A percentile compares a stretch with the other conserved stretches of the same genome.
Evolutionary conservation across 1,140 invertebrate species (phyloP).

Genomic region (Eriocheir sinensis): DNA sequence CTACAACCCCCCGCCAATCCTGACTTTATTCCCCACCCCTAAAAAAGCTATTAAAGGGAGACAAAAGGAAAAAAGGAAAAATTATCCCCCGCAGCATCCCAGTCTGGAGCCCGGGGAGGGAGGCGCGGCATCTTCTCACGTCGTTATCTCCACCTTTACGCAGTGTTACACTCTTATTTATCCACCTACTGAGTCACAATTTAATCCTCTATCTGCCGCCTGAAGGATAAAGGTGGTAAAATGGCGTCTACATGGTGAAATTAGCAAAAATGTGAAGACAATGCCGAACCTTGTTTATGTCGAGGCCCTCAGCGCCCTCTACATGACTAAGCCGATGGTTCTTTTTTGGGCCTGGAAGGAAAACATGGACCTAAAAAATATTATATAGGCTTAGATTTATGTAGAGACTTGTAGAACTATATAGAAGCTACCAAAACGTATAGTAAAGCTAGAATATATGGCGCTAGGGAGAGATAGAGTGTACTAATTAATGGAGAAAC

Average conservation of each 20-base stretch:
- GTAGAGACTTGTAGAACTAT: too few species aligned
- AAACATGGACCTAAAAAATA: too few species aligned
- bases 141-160: not conserved
- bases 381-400: too few species aligned
- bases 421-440: too few species aligned
- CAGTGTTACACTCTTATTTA: not conserved
- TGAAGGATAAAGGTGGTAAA: not conserved
- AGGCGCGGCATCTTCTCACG: not conserved
- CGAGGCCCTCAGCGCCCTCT: not conserved
- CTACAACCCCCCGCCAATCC: not conserved
- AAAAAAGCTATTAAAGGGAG: not conserved
- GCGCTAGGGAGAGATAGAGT: not conserved
- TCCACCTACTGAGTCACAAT: not conserved
- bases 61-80: not conserved
- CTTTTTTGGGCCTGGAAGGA: not conserved
- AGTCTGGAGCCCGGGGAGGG: not conserved
- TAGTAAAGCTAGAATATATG: too few species aligned
- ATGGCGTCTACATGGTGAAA: not conserved
- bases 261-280: not conserved
- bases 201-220: not conserved
- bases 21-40: not conserved
- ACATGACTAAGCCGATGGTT: constrained; percentile 2
- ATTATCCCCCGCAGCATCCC: not conserved
- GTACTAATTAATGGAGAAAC: not conserved
- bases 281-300: not conserved